A percentile compares a stretch with the other conserved stretches of the same genome.
Conservation (phyloP, 2,113 vertebrate species). For the Typhlomys cinereus region DNA sequence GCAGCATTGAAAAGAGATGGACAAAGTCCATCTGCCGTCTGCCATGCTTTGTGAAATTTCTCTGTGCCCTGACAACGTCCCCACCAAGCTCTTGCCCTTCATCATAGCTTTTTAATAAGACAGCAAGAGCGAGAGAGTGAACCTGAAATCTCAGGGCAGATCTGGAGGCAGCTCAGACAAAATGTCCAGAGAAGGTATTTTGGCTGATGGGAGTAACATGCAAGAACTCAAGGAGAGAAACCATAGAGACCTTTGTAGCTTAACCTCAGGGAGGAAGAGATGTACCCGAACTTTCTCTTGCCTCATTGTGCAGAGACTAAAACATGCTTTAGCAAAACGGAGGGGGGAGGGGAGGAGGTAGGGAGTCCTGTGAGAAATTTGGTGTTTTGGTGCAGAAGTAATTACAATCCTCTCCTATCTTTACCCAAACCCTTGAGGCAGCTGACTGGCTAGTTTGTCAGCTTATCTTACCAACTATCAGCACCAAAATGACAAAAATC, state of each 20-base stretch:
- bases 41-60: background rate
- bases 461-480: slow-evolving; percentile 71
- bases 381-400: slow-evolving; percentile 46
- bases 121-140: background rate
- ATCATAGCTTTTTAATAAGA: background rate
- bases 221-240: background rate
- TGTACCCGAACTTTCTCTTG: background rate
- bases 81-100: background rate
- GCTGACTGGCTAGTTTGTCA: slow-evolving; percentile 50
- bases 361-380: background rate
- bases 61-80: background rate
- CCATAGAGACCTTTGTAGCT: background rate
- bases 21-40: background rate
- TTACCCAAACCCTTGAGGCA: slow-evolving; percentile 39
- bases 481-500: slow-evolving; percentile 78
- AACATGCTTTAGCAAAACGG: background rate
- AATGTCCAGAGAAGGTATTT: background rate
- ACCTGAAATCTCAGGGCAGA: background rate
- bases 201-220: background rate
- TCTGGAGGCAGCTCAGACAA: background rate
- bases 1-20: background rate
- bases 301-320: background rate
- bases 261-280: background rate
- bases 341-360: accelerated
- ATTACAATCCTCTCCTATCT: slow-evolving; percentile 59